phyloP scores from a whole-genome alignment of 2,888 invertebrate species.

The Tenthredo notha region DNA sequence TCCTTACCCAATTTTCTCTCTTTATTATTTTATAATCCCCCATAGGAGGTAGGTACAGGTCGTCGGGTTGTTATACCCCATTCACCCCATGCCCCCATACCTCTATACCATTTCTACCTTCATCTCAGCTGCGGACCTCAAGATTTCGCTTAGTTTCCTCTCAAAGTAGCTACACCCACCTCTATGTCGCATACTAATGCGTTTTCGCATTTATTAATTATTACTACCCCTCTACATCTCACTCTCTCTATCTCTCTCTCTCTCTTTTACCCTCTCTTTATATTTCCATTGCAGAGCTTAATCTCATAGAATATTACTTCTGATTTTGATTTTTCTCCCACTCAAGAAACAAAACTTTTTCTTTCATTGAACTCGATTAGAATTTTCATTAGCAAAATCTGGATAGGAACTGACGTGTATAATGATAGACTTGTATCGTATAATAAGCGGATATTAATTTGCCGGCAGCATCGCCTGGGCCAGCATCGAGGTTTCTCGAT shows the following conservation, averaged over 20 bases:
- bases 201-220: slow-evolving; percentile 74
- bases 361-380: not conserved
- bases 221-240: slow-evolving; percentile 51
- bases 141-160: slow-evolving; percentile 51
- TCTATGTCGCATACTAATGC: slow-evolving; percentile 71
- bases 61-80: slow-evolving; percentile 55
- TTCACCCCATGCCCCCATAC: slow-evolving; percentile 53
- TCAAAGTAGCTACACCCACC: slow-evolving; percentile 31
- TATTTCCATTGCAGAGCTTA: not conserved
- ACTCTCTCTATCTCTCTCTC: slow-evolving; percentile 11
- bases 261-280: slow-evolving; percentile 8
- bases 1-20: slow-evolving; percentile 26
- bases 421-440: slow-evolving; percentile 3
- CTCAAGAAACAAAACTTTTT: not conserved
- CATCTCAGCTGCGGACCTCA: slow-evolving; percentile 4
- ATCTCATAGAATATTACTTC: slow-evolving; percentile 2
- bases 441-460: slow-evolving; percentile 50
- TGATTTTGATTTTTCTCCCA: not conserved
- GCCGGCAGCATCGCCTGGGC: slow-evolving; percentile 76
- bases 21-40: slow-evolving; percentile 42
- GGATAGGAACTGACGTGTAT: not conserved
- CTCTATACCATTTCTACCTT: slow-evolving; percentile 30
- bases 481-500: slow-evolving; percentile 78
- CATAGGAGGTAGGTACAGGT: not conserved
- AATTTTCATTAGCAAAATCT: not conserved